Evolutionary conservation across 2,797 vertebrate species (phyloP).

Genomic region (Neosilurus mollespiculum): DNA sequence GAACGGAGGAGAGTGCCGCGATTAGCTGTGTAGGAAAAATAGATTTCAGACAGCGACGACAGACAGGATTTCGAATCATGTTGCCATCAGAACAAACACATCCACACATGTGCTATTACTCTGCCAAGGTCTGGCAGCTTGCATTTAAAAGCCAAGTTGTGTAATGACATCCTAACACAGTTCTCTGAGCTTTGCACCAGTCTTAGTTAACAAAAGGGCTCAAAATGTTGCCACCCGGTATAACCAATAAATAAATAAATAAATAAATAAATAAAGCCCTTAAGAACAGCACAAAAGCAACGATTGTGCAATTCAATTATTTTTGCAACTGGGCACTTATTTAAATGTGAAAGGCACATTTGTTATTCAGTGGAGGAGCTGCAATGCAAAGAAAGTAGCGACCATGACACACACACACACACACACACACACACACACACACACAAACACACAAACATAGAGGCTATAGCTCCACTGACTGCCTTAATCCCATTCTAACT

Average conservation of each 20-base stretch:
- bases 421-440: slow-evolving; percentile 1
- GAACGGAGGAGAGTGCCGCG: not conserved
- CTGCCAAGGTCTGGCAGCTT: not conserved
- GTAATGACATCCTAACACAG: not conserved
- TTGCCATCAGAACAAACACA: not conserved
- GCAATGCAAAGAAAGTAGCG: slow-evolving; percentile 42
- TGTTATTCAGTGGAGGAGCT: slow-evolving; percentile 34
- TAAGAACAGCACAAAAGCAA: slow-evolving; percentile 5
- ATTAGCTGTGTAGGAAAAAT: slow-evolving; percentile 13
- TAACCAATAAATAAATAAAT: too few relatives aligned
- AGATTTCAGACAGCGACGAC: not conserved
- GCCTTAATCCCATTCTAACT: slow-evolving; percentile 63
- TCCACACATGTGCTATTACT: not conserved
- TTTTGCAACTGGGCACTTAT: slow-evolving; percentile 6
- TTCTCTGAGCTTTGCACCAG: slow-evolving; percentile 8
- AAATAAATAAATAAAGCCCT: not conserved
- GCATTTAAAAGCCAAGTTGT: slow-evolving; percentile 4
- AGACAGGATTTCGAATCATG: not conserved
- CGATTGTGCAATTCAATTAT: slow-evolving; percentile 17
- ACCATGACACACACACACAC: not conserved
- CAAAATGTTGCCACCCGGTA: not conserved
- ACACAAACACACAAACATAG: not conserved
- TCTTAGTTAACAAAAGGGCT: not conserved
- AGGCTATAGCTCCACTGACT: slow-evolving; percentile 32
- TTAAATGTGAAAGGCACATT: slow-evolving; percentile 34